Evolutionary conservation across 2,888 invertebrate species (phyloP), one percentile per base, ranked within the genome.

Genomic region (Cataglyphis albicans): DNA sequence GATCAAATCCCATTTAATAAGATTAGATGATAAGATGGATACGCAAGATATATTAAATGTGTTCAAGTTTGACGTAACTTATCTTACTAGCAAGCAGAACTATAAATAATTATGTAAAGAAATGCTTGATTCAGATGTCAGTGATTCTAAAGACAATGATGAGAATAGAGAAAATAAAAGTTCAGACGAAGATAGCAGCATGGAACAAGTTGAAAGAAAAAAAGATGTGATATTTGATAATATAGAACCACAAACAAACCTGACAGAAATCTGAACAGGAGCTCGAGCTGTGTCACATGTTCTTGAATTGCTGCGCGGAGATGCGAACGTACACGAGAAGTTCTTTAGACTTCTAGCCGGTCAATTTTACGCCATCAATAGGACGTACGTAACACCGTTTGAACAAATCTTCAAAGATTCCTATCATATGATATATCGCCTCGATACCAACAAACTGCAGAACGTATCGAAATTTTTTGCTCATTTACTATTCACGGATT

Each of bases 251-350:
- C 21, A 21, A 95, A 99, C 99, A 0, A 99, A 99, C 95, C 95
- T 99, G 87, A 97, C 99, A 52, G 98, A 99, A 99, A 94, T 99
- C 99, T 0, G 99, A 99, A 0, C 99, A 99, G 94, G 99, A 99
- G 95, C 97, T 98, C 41, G 99, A 99, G 94, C 95, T 99, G 10
- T 99, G 99, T 92, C 98, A 99, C 95, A 99, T 99, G 99, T 98
- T 99, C 89, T 95, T 98, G 76, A 99, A 99, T 95, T 99, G 99
- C 94, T 99, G 99, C 95, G 99, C 99, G 5, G 99, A 99, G 94
- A 98, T 99, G 95, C 96, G 99, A 85, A 99, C 99, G 25, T 29
- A 29, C 25, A 1, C 25, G 25, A 29, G 1, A 29, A 29, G 25
- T 29, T 29, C 2, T 29, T 29, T 29, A 0, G 25, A 29, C 25